These are phyloP conservation scores for Allophyes oxyacanthae DNA, from an alignment of 2,888 invertebrate species.

Conservation along the genomic window DNA sequence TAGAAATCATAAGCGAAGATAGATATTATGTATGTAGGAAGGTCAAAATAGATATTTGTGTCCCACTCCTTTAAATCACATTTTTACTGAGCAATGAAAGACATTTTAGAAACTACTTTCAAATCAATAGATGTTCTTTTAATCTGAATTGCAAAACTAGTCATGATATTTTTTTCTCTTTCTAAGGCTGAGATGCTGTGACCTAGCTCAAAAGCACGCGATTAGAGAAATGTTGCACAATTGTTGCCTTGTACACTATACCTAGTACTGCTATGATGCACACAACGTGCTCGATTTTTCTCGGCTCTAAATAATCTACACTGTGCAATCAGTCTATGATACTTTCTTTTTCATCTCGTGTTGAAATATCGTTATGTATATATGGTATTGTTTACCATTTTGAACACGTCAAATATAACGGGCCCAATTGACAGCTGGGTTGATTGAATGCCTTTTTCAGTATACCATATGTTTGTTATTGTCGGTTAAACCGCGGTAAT, in stretches of 20 bases:
- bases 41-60: no score
- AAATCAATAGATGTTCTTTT: no score
- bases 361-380: conserved; percentile 34
- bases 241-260: conserved; percentile 27
- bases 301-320: conserved; percentile 31
- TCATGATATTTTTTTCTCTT: conserved; percentile 23
- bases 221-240: conserved; percentile 42
- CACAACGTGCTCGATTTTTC: conserved; percentile 38
- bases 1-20: conserved; percentile 1
- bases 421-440: conserved; percentile 24
- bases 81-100: no score
- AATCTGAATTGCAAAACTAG: not conserved
- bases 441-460: conserved; percentile 40
- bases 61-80: no score
- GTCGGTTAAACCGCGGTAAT: no score
- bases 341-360: conserved; percentile 55
- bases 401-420: conserved; percentile 43
- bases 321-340: conserved; percentile 24
- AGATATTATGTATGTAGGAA: no score
- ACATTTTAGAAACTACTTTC: no score
- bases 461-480: conserved; percentile 51
- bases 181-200: conserved; percentile 25
- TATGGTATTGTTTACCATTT: conserved; percentile 30
- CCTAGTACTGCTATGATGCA: conserved; percentile 26
- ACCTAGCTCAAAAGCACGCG: conserved; percentile 45